phyloP scores from a whole-genome alignment of 1,140 invertebrate species.

The Diabrotica virgifera region DNA sequence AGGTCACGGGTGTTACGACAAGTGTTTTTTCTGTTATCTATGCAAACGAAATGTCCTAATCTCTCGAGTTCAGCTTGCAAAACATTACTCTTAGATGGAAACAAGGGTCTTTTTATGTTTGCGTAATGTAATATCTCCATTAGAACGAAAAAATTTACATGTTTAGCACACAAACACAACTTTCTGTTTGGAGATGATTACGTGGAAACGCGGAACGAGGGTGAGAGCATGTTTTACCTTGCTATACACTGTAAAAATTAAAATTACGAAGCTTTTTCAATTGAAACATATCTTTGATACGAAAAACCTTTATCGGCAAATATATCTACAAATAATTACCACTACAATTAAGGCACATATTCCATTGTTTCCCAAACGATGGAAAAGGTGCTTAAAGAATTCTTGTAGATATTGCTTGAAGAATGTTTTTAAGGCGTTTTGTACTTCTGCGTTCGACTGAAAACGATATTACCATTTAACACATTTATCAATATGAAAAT shows the following conservation, averaged over 20 bases:
- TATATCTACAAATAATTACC: too few relatives aligned
- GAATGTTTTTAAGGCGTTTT: too few relatives aligned
- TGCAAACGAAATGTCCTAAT: constrained; percentile 40
- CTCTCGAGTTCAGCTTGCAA: constrained; percentile 35
- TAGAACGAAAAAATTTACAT: constrained; percentile 29
- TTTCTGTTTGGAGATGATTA: constrained; percentile 24
- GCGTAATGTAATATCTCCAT: constrained; percentile 25
- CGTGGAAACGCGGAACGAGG: not conserved
- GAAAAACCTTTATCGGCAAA: too few relatives aligned
- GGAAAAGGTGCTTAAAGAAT: too few relatives aligned
- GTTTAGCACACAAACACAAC: constrained; percentile 26
- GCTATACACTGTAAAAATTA: not conserved
- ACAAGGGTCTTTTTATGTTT: constrained; percentile 31
- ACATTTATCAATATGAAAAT: too few relatives aligned
- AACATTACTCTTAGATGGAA: constrained; percentile 26
- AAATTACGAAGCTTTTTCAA: too few relatives aligned
- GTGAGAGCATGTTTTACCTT: not conserved
- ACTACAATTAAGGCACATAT: too few relatives aligned
- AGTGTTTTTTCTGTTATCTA: constrained; percentile 46
- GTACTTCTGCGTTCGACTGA: too few relatives aligned
- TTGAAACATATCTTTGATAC: too few relatives aligned
- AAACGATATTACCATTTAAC: too few relatives aligned
- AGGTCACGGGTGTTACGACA: constrained; percentile 43
- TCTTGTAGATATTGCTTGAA: too few relatives aligned
- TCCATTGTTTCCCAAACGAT: too few relatives aligned